Conservation (phyloP, 2,113 vertebrate genomes). For the Aramus guarauna region DNA sequence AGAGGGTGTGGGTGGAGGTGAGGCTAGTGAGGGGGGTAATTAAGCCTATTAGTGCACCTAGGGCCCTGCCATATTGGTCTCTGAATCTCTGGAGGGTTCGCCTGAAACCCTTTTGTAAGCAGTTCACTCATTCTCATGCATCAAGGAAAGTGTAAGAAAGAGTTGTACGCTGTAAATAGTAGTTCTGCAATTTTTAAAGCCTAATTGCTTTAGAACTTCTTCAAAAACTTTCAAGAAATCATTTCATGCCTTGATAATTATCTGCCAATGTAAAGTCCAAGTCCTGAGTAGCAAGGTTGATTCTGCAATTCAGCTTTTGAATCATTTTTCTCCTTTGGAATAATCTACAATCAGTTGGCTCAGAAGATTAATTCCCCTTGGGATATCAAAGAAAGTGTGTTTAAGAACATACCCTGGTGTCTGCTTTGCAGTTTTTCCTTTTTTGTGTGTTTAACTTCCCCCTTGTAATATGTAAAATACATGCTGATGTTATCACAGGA, state of each 20-base stretch:
- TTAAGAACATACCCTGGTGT: not conserved
- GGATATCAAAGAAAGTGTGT: not conserved
- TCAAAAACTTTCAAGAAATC: not conserved
- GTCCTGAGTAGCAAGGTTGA: not conserved
- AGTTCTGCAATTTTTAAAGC: not conserved
- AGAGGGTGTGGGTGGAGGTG: not conserved
- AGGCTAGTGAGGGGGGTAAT: not conserved
- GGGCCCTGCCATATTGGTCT: not conserved
- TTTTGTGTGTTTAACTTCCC: not conserved
- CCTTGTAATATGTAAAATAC: not conserved
- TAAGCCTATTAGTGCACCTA: not conserved
- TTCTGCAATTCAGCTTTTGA: not conserved
- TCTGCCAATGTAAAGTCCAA: not conserved
- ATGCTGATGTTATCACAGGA: not conserved
- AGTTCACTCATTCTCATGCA: not conserved
- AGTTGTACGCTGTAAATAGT: not conserved
- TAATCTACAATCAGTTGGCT: not conserved
- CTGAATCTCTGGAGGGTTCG: not conserved
- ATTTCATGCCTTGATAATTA: not conserved
- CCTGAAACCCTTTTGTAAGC: not conserved
- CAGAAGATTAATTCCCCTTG: not conserved
- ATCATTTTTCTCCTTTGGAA: not conserved
- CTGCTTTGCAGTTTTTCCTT: not conserved
- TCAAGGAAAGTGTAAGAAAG: not conserved
- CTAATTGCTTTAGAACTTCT: not conserved